Base-by-base conservation (phyloP, 2,797 vertebrate species). In the Tolypeutes matacus region DNA sequence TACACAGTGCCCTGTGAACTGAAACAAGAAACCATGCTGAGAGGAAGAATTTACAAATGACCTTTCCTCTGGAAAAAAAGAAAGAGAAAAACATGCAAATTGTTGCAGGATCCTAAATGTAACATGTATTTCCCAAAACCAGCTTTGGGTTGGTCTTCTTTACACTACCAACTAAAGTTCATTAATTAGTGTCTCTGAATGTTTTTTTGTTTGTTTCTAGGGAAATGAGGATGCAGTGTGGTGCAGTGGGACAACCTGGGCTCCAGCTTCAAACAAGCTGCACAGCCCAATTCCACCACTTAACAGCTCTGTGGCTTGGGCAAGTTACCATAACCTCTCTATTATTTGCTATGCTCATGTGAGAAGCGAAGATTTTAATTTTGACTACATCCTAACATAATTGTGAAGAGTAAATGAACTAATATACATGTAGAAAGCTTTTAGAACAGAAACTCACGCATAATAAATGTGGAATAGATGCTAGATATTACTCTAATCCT, bases 11-110 rank as follows among this genome's bases (percentile, higher is more conserved):
- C 69, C 67, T 90, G 23, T 75, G 34, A 90, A 31, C 14, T 89
- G 31, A 89, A 93, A 90, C 0, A 3, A 18, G 93, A 88, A 93
- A 80, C 31, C 70, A 76, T 64, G 46, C 60, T 91, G 73, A 51
- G 65, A 49, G 83, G 58, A 87, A 84, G 5, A 53, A 70, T 85
- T 86, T 82, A 91, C 81, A 91, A 89, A 91, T 80, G 49, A 83
- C n/a, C 86, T 95, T 75, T 92, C 31, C 13, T 84, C 49, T n/a
- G 15, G 13, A 18, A 20, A 9, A 23, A 18, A 7, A 69, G 27
- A 72, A 12, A 15, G 15, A 15, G 42, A 36, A 72, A 64, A 42
- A 90, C 86, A 89, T 58, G 51, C 18, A 95, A 95, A 89, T 86
- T 69, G 49, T 77, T 82, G 14, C 34, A 80, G 56, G 7, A 58